A percentile compares a stretch with the other conserved stretches of the same genome.
Evolutionary conservation across 2,797 vertebrate genomes (phyloP).

Genomic region (Sciurus carolinensis): DNA sequence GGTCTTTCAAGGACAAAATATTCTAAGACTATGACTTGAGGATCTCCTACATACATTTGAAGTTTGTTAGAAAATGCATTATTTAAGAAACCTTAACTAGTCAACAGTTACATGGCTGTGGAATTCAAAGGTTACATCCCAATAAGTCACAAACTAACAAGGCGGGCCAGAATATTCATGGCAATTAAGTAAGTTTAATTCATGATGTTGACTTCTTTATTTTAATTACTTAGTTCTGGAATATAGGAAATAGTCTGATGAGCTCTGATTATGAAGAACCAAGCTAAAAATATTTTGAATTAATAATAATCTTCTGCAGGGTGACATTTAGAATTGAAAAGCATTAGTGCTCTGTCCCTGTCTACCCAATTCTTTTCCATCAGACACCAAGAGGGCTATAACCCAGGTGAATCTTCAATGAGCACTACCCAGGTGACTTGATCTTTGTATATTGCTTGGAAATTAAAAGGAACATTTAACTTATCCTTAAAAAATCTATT

Average conservation of each 20-base stretch:
- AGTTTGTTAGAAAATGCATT: background rate
- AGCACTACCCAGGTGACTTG: background rate
- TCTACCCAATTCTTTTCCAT: background rate
- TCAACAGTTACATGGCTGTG: background rate
- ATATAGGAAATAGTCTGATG: slow-evolving; percentile 70
- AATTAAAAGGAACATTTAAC: slow-evolving; percentile 48
- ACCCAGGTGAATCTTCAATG: background rate
- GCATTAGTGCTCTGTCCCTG: background rate
- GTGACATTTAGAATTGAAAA: slow-evolving; percentile 56
- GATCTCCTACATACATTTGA: background rate
- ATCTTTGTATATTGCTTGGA: background rate
- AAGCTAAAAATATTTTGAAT: slow-evolving; percentile 75
- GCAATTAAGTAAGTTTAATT: slow-evolving; percentile 55
- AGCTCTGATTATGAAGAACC: slow-evolving; percentile 68
- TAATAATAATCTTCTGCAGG: slow-evolving; percentile 66
- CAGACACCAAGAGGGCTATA: slow-evolving; percentile 19
- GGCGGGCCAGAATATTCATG: slow-evolving; percentile 8
- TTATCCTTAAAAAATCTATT: slow-evolving; percentile 27
- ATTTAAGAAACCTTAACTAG: background rate
- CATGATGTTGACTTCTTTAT: slow-evolving; percentile 53
- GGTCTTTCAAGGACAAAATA: slow-evolving; percentile 41
- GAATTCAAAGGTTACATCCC: background rate
- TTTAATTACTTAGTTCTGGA: slow-evolving; percentile 70
- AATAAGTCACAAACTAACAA: slow-evolving; percentile 48
- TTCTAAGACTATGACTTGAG: background rate